These are phyloP conservation scores for Ruditapes philippinarum DNA, from an alignment of 1,140 invertebrate species.

Conservation along the genomic window DNA sequence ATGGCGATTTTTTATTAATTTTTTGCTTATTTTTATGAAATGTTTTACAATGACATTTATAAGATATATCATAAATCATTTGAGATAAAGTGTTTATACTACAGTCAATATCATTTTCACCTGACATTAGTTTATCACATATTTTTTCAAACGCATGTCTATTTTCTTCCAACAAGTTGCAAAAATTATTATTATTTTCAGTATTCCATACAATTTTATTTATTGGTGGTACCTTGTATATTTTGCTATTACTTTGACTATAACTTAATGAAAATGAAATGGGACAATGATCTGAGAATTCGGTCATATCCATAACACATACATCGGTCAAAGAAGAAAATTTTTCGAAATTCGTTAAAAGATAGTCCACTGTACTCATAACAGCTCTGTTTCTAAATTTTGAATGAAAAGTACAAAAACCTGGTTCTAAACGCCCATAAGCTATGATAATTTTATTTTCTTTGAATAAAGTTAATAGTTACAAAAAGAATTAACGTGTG, in stretches of 20 bases:
- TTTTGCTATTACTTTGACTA: neutral
- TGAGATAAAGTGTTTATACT: neutral
- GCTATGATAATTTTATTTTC: conserved; percentile 23
- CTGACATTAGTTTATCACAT: neutral
- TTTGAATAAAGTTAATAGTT: conserved; percentile 29
- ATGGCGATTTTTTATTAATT: neutral
- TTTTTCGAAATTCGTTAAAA: neutral
- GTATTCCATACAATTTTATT: neutral
- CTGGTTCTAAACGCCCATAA: conserved; percentile 18
- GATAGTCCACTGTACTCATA: conserved; percentile 7
- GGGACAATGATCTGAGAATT: conserved; percentile 9
- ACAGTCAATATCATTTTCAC: neutral
- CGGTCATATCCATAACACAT: conserved; percentile 8
- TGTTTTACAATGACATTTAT: neutral
- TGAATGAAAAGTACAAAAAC: neutral
- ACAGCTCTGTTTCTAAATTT: neutral
- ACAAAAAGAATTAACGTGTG: neutral
- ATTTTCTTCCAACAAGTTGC: neutral
- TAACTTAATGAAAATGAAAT: neutral
- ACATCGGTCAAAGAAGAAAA: neutral
- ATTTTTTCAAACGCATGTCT: neutral
- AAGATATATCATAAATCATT: neutral
- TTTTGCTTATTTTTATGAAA: neutral
- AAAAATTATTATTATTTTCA: neutral
- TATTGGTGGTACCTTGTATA: neutral